Evolutionary conservation across 2,888 invertebrate species (phyloP).

Genomic region (Lucinisca nassula): DNA sequence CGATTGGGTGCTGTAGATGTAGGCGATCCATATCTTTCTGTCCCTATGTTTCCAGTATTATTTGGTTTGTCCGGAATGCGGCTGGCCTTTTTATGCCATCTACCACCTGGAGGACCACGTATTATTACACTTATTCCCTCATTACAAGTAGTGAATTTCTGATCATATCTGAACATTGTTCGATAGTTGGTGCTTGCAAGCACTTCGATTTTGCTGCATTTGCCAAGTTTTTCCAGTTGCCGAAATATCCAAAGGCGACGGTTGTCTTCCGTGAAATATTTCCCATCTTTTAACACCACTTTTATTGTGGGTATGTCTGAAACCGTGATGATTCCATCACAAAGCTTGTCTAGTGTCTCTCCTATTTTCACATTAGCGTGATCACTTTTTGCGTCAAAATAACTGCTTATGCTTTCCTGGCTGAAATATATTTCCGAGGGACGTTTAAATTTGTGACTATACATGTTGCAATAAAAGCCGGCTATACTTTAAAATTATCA

Average conservation of each 20-base stretch:
- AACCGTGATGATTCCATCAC: not conserved
- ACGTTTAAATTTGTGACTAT: too few relatives aligned
- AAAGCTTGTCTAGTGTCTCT: not conserved
- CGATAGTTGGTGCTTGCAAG: too few relatives aligned
- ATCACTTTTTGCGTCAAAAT: not conserved
- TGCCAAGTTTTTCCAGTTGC: slow-evolving; percentile 4
- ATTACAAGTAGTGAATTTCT: slow-evolving; percentile 1
- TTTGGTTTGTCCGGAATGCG: too few relatives aligned
- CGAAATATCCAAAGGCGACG: slow-evolving; percentile 8
- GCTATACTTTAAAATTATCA: too few relatives aligned
- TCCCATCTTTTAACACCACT: not conserved
- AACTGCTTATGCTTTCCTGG: slow-evolving; percentile 1
- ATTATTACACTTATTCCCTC: not conserved
- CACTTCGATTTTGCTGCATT: not conserved
- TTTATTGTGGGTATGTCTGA: not conserved
- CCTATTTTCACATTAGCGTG: not conserved
- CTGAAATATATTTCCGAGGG: slow-evolving; percentile 10
- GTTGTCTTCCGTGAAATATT: slow-evolving; percentile 5
- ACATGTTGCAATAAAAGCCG: too few relatives aligned
- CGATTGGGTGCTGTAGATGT: too few relatives aligned
- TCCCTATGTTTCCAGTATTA: too few relatives aligned
- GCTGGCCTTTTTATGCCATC: not conserved
- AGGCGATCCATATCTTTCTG: too few relatives aligned
- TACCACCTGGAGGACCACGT: not conserved
- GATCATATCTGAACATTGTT: not conserved